phyloP scores from a whole-genome alignment of 2,888 invertebrate genomes.

The Osmoderma eremita region DNA sequence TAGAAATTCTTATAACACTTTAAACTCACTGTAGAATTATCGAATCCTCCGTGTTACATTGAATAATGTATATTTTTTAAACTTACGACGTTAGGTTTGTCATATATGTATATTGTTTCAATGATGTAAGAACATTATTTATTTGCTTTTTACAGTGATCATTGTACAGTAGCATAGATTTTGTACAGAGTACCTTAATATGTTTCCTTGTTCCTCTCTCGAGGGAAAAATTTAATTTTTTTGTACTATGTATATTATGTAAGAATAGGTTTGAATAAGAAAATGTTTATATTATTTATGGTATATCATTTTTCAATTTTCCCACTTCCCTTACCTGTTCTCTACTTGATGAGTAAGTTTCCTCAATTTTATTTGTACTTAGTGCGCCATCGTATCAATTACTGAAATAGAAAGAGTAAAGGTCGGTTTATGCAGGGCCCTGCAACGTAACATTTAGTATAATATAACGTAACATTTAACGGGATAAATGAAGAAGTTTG shows the following conservation, averaged over 20 bases:
- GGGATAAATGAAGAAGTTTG: too few species aligned
- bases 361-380: too few species aligned
- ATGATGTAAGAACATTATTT: slow-evolving; percentile 61
- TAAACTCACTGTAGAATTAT: slow-evolving; percentile 46
- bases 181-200: slow-evolving; percentile 61
- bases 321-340: too few species aligned
- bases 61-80: slow-evolving; percentile 52
- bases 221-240: slow-evolving; percentile 70
- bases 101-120: slow-evolving; percentile 63
- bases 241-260: slow-evolving; percentile 89
- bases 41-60: slow-evolving; percentile 45
- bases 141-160: slow-evolving; percentile 63
- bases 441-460: too few species aligned
- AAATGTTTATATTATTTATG: slow-evolving; percentile 63
- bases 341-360: too few species aligned
- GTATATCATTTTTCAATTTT: background rate
- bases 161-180: slow-evolving; percentile 64
- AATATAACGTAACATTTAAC: too few species aligned
- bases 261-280: slow-evolving; percentile 78
- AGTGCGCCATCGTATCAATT: too few species aligned
- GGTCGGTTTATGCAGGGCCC: too few species aligned
- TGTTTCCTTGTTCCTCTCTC: slow-evolving; percentile 51
- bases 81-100: slow-evolving; percentile 50
- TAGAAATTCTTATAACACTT: slow-evolving; percentile 50
- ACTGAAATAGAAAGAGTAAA: too few species aligned